Evolutionary conservation across 2,888 invertebrate genomes (phyloP), one percentile per base, ranked within the genome.

Genomic region (Thalpophila matura): DNA sequence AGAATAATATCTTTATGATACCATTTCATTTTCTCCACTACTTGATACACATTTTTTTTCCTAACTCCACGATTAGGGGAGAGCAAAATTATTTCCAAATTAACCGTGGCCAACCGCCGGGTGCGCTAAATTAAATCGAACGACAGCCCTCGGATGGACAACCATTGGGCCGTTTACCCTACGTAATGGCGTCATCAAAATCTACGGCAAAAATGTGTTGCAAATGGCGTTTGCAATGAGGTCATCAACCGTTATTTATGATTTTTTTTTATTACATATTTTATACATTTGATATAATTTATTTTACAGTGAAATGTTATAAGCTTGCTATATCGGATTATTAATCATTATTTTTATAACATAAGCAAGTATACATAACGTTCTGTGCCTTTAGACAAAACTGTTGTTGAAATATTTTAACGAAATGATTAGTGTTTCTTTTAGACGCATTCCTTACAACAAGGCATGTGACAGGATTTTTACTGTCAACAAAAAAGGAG

Each of bases 81-180:
- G 86, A 79, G 88, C 84, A 89, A 89, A 93, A 94, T 94, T 93
- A 93, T 93, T 91, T 91, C 89, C 84, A 89, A 92, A 93, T 94
- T 92, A 94, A 91, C 89, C 89, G 84, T 70, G 72, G 86, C 79
- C 77, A 85, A 83, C 89, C 88, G 82, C 88, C 88, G 90, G 91
- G 84, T 91, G 92, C 78, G 91, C 87, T 89, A 90, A 93, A 94
- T 94, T 92, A 91, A 94, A 94, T 92, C 87, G 89, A 91, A 91
- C 86, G 88, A 82, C 84, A 80, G 81, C 84, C 83, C 83, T 81
- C 63, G 63, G 86, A 88, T 89, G 92, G 93, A 89, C 91, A 87
- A 72, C 84, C 87, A 89, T 87, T 83, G 87, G 83, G 78, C 82
- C 86, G 86, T 85, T 90, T 89, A 86, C 88, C 88, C 88, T 81